These are phyloP conservation scores for Papilio polytes DNA, from an alignment of 1,140 invertebrate species.

Conservation along the genomic window DNA sequence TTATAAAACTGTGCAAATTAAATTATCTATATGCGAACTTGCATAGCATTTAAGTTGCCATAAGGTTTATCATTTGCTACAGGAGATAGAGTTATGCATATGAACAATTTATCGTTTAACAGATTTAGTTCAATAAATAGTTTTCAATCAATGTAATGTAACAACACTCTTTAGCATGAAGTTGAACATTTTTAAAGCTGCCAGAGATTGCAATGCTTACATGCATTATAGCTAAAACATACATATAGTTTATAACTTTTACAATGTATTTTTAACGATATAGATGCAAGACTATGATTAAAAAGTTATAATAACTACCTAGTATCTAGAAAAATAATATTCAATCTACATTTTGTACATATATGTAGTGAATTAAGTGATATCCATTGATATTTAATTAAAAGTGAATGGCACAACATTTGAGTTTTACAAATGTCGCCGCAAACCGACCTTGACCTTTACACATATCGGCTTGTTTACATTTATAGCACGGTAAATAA, in stretches of 20 bases:
- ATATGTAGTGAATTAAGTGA: not conserved
- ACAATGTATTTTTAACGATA: no score
- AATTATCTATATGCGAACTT: not conserved
- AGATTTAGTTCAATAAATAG: not conserved
- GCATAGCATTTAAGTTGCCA: not conserved
- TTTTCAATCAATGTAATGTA: not conserved
- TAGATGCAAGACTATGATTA: no score
- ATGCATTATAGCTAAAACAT: no score
- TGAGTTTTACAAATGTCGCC: slow-evolving; percentile 13
- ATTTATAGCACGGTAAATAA: slow-evolving; percentile 1
- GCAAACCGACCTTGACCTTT: slow-evolving; percentile 17
- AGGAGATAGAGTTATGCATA: not conserved
- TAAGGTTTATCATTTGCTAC: not conserved
- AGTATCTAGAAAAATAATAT: not conserved
- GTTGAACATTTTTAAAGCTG: no score
- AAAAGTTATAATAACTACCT: no score
- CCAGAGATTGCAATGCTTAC: no score
- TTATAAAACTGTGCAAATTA: not conserved
- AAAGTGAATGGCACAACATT: not conserved
- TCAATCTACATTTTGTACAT: not conserved
- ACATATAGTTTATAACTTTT: no score
- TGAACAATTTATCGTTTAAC: not conserved
- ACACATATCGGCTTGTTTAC: not conserved
- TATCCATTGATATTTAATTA: slow-evolving; percentile 9
- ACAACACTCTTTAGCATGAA: no score